Evolutionary conservation across 2,113 vertebrate genomes (phyloP), one percentile per base, ranked within the genome.

Genomic region (Anarrhichthys ocellatus): DNA sequence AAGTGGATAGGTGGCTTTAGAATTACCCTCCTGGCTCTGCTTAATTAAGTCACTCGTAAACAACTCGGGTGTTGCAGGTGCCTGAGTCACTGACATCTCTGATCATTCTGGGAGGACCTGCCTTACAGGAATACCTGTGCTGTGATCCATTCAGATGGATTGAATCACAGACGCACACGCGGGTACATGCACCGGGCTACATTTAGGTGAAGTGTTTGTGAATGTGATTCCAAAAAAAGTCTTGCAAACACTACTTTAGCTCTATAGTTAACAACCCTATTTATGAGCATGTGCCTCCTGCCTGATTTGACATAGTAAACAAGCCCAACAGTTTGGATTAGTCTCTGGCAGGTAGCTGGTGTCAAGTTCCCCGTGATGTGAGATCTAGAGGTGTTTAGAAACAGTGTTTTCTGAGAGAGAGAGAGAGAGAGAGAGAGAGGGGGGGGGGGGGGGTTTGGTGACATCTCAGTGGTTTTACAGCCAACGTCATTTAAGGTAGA

Each of bases 401-500:
- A 64, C 29, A 22, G 29, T 56, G 13, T 24, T 68, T 76, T 79
- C 24, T 64, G 11, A 62, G 11, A 76, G 32, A 34, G 32, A 5
- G 34, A 34, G 34, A 1, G 34, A 34, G 32, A 76, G 32, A 34
- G 32, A 5, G 34, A 34, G 34, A 1, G 34, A 34, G 32, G n/a
- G n/a, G n/a, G n/a, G n/a, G n/a, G n/a, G n/a, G n/a, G n/a, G n/a
- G n/a, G 18, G 22, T 65, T 72, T 69, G 34, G 22, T 74, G 75
- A n/a, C 14, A 67, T 72, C 29, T 83, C 42, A 56, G 59, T 78
- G 67, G 11, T 82, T 79, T 80, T 73, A 72, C 67, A 78, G 27
- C 38, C 24, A 70, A 38, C 24, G 14, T 69, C 61, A 72, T 85
- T 82, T 83, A 24, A 50, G 7, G 0, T 87, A 83, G 92, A 88